A percentile compares a stretch with the other conserved stretches of the same genome.
Conservation (phyloP, 2,797 vertebrate genomes). For the Cheirogaleus major region DNA sequence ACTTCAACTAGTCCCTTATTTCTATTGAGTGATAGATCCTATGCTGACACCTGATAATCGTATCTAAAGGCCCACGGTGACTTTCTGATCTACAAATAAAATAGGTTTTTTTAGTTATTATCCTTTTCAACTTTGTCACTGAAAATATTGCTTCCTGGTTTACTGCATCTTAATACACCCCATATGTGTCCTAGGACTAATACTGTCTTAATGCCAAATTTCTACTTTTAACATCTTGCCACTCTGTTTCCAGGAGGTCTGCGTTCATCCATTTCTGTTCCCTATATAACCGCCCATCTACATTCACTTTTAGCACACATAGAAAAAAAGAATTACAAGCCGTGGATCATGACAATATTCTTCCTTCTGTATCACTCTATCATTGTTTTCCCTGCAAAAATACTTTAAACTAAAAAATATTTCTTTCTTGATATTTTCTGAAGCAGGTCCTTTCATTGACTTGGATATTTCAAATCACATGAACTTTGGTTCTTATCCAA, state of each 20-base stretch:
- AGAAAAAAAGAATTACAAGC: neutral
- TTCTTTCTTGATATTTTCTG: neutral
- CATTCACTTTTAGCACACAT: rapidly evolving
- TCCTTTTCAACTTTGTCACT: neutral
- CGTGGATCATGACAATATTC: neutral
- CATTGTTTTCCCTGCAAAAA: neutral
- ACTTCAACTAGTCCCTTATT: neutral
- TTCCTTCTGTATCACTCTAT: neutral
- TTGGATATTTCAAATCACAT: neutral
- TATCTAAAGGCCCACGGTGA: neutral
- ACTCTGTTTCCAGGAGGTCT: neutral
- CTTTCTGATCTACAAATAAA: neutral
- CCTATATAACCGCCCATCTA: neutral
- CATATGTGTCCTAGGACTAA: neutral
- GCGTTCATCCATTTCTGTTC: neutral
- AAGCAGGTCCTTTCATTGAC: neutral
- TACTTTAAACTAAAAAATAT: neutral
- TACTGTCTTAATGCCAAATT: neutral
- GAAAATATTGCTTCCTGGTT: neutral
- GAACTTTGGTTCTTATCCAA: neutral
- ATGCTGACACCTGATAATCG: neutral
- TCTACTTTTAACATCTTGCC: neutral
- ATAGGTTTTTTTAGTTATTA: neutral
- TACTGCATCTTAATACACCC: neutral
- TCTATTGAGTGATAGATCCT: neutral